Conservation (phyloP, 2,797 vertebrate species). For the Halcyon chelicuti region DNA sequence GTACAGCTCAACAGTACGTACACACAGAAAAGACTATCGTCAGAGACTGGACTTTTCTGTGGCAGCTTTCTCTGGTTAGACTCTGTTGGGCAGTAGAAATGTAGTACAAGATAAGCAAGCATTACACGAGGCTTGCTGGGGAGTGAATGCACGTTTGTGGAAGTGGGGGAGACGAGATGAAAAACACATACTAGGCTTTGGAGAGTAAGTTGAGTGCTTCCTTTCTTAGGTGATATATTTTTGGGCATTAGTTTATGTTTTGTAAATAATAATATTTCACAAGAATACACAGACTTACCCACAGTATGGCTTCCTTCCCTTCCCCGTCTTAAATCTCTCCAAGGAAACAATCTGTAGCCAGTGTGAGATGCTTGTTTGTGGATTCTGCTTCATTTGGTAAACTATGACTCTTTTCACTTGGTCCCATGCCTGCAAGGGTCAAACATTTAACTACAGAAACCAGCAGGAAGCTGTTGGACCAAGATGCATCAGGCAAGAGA, state of each 20-base stretch:
- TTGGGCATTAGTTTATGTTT: neutral
- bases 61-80: neutral
- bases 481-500: constrained; percentile 31
- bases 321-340: neutral
- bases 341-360: neutral
- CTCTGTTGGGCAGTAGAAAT: neutral
- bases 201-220: neutral
- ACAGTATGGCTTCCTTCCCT: neutral
- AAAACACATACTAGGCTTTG: neutral
- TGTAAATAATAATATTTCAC: neutral
- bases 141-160: accelerated
- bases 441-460: constrained; percentile 53
- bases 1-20: neutral
- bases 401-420: constrained; percentile 31
- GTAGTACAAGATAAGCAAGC: neutral
- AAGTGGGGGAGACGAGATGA: neutral
- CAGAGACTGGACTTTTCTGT: neutral
- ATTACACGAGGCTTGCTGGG: neutral
- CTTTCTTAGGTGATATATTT: accelerated
- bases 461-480: constrained; percentile 46
- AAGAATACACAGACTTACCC: neutral
- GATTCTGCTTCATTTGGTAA: constrained; percentile 59
- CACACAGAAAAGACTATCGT: neutral
- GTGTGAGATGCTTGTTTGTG: constrained; percentile 55
- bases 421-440: constrained; percentile 59